Conservation (phyloP, 2,113 vertebrate species). For the Marmota flaviventris region DNA sequence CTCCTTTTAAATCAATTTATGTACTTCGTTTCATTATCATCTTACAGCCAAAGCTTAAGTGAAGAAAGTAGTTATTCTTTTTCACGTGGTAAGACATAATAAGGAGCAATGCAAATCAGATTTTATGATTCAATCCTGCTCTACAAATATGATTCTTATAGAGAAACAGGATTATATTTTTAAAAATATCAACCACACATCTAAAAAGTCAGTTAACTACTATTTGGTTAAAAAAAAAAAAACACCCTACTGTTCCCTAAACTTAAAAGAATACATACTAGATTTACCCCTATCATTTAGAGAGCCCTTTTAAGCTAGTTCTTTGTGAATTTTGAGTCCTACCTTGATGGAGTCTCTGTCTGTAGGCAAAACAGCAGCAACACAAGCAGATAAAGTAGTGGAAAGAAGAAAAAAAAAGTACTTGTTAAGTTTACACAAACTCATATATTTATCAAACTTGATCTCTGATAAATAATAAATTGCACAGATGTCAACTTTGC, state of each 20-base stretch:
- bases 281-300: not conserved
- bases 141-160: slow-evolving; percentile 54
- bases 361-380: slow-evolving; percentile 83
- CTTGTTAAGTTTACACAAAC: slow-evolving; percentile 86
- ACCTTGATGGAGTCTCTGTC: slow-evolving; percentile 95
- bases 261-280: slow-evolving; percentile 24
- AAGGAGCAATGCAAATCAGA: slow-evolving; percentile 15
- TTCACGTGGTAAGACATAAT: slow-evolving; percentile 15
- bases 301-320: not conserved
- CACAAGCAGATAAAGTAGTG: not conserved
- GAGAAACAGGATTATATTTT: slow-evolving; percentile 53
- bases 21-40: slow-evolving; percentile 25
- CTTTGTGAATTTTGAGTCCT: slow-evolving; percentile 81
- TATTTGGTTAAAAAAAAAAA: not conserved
- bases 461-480: slow-evolving; percentile 83
- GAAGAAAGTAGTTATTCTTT: slow-evolving; percentile 40
- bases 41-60: slow-evolving; percentile 12
- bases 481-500: slow-evolving; percentile 83
- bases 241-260: slow-evolving; percentile 57
- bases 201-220: slow-evolving; percentile 14
- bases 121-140: not conserved
- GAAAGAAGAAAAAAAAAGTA: slow-evolving; percentile 74
- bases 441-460: slow-evolving; percentile 72
- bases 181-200: slow-evolving; percentile 20
- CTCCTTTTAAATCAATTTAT: slow-evolving; percentile 34